Evolutionary conservation across 2,797 vertebrate genomes (phyloP).

Genomic region (Orientallactaga sibirica): DNA sequence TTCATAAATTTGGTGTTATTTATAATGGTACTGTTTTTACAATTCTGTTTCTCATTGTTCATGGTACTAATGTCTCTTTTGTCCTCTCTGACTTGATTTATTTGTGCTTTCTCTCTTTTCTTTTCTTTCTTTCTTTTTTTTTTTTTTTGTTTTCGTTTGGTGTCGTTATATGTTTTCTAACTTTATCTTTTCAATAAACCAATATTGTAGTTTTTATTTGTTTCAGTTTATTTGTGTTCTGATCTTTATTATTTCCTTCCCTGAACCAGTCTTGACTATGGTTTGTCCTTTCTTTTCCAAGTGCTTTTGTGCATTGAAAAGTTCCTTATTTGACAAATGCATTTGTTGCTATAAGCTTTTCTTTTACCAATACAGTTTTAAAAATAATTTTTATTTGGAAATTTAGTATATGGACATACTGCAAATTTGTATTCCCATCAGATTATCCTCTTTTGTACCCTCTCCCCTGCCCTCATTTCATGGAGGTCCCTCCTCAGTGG

Average conservation of each 20-base stretch:
- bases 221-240: neutral
- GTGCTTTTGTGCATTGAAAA: neutral
- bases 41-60: neutral
- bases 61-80: neutral
- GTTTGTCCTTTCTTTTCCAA: neutral
- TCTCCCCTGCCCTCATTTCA: no score
- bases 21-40: neutral
- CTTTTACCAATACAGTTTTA: neutral
- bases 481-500: no score
- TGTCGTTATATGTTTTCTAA: neutral
- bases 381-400: neutral
- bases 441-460: no score
- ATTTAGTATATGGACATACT: no score
- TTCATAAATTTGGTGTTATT: neutral
- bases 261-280: neutral
- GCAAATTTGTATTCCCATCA: no score
- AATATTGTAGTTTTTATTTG: neutral
- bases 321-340: neutral
- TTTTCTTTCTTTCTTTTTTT: no score
- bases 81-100: neutral
- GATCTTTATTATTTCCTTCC: neutral
- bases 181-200: neutral
- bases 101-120: no score
- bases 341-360: neutral
- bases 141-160: no score